Evolutionary conservation across 1,140 invertebrate genomes (phyloP), one percentile per base, ranked within the genome.

Genomic region (Rhizoglyphus robini): DNA sequence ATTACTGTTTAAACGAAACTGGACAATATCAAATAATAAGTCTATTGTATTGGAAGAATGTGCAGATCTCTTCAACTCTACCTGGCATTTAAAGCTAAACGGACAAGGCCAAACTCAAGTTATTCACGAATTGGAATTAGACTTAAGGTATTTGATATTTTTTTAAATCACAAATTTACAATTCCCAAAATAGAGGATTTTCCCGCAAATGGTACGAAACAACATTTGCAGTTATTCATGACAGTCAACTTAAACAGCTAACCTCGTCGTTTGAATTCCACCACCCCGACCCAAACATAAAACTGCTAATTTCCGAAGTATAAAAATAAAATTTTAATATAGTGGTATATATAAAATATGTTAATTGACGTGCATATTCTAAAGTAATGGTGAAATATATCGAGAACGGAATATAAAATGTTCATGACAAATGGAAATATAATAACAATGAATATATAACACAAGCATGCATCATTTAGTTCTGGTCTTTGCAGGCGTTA

Each of bases 151-250:
- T 36, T 1, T 20, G 23, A 51, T 34, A 4, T 15, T 32, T n/a
- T 23, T 38, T 30, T 46, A 4, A 38, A 36, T 11, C 11, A 25
- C 20, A 4, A 32, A 36, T 29, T 18, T 31, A 65, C 41, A 27
- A 15, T 47, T 51, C 41, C 23, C 31, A 30, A 8, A 23, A 54
- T 41, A 67, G 66, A 41, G 66, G 66, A 23, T 51, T 65, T 65
- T 67, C 66, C 5, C 41, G 3, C 38, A 11, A 67, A 32, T 67
- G 66, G 66, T 67, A 67, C 31, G 23, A 23, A 8, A 47, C 48
- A 5, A 65, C 38, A 59, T 67, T 65, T 47, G 41, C 62, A 2
- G 25, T 46, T 2, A 67, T 67, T 46, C 49, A 58, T 38, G 62
- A 67, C 34, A 20, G 25, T 8, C 66, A 67, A 30, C 49, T 67